Evolutionary conservation across 2,113 vertebrate genomes (phyloP).

Genomic region (Epinephelus moara): DNA sequence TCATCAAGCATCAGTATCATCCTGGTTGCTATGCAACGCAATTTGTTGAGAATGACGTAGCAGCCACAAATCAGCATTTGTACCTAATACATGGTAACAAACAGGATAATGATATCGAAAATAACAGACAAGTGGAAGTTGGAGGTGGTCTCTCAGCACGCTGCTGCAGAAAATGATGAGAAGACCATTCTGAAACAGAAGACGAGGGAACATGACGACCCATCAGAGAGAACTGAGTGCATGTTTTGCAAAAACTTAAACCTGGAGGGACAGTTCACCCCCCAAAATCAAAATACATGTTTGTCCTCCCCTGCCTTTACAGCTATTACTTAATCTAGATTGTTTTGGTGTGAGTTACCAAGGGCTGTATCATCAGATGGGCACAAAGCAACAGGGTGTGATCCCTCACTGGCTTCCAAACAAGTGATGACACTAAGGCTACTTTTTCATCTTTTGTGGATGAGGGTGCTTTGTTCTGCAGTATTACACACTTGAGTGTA

Average conservation of each 20-base stretch:
- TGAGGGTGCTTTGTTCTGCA: too few relatives aligned
- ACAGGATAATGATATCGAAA: constrained; percentile 9
- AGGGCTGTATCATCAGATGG: neutral
- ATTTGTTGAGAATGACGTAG: neutral
- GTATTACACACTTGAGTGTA: too few relatives aligned
- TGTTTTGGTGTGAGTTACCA: too few relatives aligned
- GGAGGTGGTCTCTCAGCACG: neutral
- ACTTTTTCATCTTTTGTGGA: too few relatives aligned
- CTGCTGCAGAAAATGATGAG: constrained; percentile 5
- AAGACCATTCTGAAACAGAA: neutral
- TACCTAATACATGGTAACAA: neutral
- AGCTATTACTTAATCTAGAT: too few relatives aligned
- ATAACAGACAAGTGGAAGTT: neutral
- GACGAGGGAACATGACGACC: constrained; percentile 23
- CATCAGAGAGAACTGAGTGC: neutral
- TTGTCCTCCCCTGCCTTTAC: too few relatives aligned
- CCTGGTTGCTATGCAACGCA: constrained; percentile 16
- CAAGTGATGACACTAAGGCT: too few relatives aligned
- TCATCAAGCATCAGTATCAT: neutral
- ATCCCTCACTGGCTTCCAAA: too few relatives aligned
- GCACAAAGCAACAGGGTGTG: neutral
- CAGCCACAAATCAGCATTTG: constrained; percentile 14
- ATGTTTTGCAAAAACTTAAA: neutral
- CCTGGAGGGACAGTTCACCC: neutral
- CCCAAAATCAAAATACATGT: too few relatives aligned